phyloP scores from a whole-genome alignment of 1,140 invertebrate species.

The Apocrypta bakeri region DNA sequence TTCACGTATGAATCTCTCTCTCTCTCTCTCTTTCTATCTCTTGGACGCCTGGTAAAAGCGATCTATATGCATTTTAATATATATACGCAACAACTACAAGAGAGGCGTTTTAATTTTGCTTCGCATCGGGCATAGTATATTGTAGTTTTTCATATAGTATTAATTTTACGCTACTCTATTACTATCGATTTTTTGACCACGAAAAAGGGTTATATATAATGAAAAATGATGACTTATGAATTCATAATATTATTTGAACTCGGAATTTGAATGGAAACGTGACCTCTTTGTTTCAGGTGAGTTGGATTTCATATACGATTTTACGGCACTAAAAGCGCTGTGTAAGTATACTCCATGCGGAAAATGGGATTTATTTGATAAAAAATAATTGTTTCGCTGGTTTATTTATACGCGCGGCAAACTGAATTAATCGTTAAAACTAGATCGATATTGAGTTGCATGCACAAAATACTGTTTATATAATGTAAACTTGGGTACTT shows the following conservation, averaged over 20 bases:
- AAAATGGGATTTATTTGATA: not conserved
- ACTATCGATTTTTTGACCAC: not conserved
- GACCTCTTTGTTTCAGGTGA: not conserved
- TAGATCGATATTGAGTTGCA: too few relatives aligned
- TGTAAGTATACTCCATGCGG: not conserved
- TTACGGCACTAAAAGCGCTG: not conserved
- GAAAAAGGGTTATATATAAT: too few relatives aligned
- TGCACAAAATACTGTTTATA: too few relatives aligned
- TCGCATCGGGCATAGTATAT: not conserved
- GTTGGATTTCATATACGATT: not conserved
- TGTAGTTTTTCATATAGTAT: not conserved
- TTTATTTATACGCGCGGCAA: not conserved
- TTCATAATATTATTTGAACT: too few relatives aligned
- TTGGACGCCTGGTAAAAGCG: not conserved
- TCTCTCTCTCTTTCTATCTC: not conserved
- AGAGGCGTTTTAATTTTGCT: not conserved
- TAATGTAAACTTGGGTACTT: too few relatives aligned
- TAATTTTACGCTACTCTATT: not conserved
- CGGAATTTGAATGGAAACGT: not conserved
- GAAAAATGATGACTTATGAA: too few relatives aligned
- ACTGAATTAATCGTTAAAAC: too few relatives aligned
- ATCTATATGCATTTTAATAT: conserved; percentile 19
- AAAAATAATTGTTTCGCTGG: not conserved
- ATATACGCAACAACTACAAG: not conserved
- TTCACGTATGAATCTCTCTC: conserved; percentile 5